Conservation (phyloP, 2,113 vertebrate genomes). For the Dissostichus mawsoni region DNA sequence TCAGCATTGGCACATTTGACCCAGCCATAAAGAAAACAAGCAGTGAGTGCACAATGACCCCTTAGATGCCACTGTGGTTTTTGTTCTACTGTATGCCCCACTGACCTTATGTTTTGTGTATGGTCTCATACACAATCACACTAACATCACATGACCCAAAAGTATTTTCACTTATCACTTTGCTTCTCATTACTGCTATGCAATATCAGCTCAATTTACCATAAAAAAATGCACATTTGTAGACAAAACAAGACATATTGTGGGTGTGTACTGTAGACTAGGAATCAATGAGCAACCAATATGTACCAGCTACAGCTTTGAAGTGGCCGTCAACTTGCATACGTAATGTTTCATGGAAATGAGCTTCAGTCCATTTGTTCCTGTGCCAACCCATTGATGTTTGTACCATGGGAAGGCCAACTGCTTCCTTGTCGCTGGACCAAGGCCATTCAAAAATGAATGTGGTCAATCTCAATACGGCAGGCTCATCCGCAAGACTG, state of each 20-base stretch:
- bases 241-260: constrained; percentile 26
- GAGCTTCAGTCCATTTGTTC: constrained; percentile 60
- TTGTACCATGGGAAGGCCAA: constrained; percentile 41
- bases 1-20: neutral
- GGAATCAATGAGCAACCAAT: constrained; percentile 29
- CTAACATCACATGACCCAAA: neutral
- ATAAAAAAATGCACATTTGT: constrained; percentile 4
- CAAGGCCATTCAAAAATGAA: constrained; percentile 55
- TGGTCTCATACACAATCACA: neutral
- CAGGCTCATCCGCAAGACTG: constrained; percentile 14
- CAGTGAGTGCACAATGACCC: neutral
- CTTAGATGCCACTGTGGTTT: neutral
- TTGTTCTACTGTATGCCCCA: neutral
- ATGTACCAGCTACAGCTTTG: constrained; percentile 52
- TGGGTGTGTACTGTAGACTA: constrained; percentile 12
- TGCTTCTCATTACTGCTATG: constrained; percentile 18
- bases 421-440: constrained; percentile 55
- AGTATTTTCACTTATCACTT: neutral
- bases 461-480: constrained; percentile 54
- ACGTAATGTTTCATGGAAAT: constrained; percentile 65
- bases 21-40: too few relatives aligned
- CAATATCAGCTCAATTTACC: constrained; percentile 8
- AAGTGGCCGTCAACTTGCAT: constrained; percentile 63
- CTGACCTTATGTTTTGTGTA: neutral
- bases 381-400: constrained; percentile 67